Conservation (phyloP, 2,888 invertebrate species). For the Nasonia oneida region DNA sequence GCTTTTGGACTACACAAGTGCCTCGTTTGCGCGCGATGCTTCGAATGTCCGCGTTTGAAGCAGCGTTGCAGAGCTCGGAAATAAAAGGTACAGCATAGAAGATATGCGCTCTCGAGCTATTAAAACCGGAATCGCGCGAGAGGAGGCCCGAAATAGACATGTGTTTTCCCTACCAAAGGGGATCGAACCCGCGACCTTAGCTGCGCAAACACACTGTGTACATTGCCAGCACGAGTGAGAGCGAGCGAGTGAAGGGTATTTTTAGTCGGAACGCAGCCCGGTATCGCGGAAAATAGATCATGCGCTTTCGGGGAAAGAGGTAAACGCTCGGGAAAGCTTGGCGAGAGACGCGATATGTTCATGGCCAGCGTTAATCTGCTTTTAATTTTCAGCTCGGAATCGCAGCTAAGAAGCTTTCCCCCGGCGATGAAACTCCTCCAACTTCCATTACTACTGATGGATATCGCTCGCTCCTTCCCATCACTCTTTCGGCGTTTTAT, state of each 20-base stretch:
- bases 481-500: neutral
- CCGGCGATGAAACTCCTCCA: neutral
- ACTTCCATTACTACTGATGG: neutral
- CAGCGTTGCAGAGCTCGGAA: conserved; percentile 10
- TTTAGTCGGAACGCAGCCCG: neutral
- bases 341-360: neutral
- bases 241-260: conserved; percentile 44
- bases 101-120: conserved; percentile 38
- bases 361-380: neutral
- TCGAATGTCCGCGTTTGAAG: neutral
- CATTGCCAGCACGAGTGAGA: conserved; percentile 9
- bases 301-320: conserved; percentile 15
- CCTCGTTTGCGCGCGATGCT: conserved; percentile 41
- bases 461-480: neutral
- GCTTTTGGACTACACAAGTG: conserved; percentile 23
- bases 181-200: conserved; percentile 77
- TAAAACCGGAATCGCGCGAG: conserved; percentile 63
- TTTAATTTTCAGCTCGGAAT: neutral
- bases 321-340: conserved; percentile 20
- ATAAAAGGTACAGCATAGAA: conserved; percentile 28
- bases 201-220: conserved; percentile 35
- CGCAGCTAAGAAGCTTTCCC: neutral
- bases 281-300: conserved; percentile 48
- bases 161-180: conserved; percentile 74
- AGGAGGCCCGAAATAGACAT: conserved; percentile 74